Conservation (phyloP, 2,113 vertebrate species). For the Syrrhaptes paradoxus region DNA sequence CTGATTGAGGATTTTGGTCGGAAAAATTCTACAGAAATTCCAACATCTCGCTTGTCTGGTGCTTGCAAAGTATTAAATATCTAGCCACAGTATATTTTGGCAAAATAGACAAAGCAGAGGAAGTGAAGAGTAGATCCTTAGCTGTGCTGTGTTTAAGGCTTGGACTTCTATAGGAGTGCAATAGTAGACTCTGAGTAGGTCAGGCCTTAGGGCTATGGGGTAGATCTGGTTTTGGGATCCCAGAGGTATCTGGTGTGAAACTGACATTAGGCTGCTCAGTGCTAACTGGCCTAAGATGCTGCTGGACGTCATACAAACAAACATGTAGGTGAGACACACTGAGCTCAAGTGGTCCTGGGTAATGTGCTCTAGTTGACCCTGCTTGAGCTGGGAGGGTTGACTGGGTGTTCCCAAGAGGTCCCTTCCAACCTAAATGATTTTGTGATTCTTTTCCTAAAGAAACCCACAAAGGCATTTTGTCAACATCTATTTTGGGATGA, state of each 20-base stretch:
- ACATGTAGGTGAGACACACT: accelerated
- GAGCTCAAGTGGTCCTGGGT: background rate
- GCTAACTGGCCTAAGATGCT: background rate
- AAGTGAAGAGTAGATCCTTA: background rate
- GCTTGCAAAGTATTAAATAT: background rate
- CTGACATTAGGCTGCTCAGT: background rate
- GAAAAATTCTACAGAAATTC: background rate
- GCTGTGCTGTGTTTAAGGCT: background rate
- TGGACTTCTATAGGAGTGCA: background rate
- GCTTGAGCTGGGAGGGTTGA: background rate
- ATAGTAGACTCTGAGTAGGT: background rate
- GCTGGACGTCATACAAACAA: background rate
- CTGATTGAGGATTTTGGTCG: background rate
- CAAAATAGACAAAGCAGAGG: background rate
- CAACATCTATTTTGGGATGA: background rate
- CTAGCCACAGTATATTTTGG: background rate
- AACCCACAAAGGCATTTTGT: background rate
- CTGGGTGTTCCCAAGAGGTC: background rate
- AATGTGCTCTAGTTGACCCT: background rate
- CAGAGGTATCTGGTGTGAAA: background rate
- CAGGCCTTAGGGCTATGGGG: background rate
- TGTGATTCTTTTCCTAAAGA: background rate
- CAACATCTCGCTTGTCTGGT: background rate
- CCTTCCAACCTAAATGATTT: background rate
- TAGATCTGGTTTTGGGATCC: background rate